Evolutionary conservation across 2,888 invertebrate species (phyloP).

Genomic region (Lysandra coridon): DNA sequence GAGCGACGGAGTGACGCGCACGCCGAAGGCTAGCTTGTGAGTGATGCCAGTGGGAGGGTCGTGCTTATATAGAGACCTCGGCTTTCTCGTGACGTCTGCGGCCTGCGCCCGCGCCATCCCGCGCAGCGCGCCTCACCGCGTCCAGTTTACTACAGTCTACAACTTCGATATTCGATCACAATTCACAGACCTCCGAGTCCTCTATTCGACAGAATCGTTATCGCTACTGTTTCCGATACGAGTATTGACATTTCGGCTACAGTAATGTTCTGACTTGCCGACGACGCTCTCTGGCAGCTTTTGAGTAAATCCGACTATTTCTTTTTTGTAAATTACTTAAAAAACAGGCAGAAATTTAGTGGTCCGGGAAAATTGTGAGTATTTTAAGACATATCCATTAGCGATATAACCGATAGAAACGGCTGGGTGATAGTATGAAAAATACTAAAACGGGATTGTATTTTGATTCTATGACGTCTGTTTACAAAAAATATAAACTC

Average conservation of each 20-base stretch:
- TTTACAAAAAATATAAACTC: background rate
- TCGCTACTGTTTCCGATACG: slow-evolving; percentile 10
- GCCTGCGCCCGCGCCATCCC: background rate
- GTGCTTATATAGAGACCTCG: slow-evolving; percentile 74
- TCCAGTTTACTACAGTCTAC: slow-evolving; percentile 26
- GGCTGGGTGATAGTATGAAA: background rate
- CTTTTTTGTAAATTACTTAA: background rate
- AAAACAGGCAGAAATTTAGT: background rate
- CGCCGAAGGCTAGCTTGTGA: slow-evolving; percentile 66
- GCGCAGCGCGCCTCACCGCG: background rate
- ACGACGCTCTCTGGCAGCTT: background rate
- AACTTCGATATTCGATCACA: slow-evolving; percentile 25
- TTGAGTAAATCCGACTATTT: background rate
- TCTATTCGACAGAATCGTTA: background rate
- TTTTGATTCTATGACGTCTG: background rate
- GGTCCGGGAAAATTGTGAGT: background rate
- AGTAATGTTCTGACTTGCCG: background rate
- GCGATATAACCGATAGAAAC: background rate
- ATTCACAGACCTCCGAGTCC: slow-evolving; percentile 19
- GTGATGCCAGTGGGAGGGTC: slow-evolving; percentile 69
- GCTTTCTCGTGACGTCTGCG: slow-evolving; percentile 67
- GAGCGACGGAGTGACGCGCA: slow-evolving; percentile 54
- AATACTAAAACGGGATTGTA: background rate
- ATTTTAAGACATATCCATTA: background rate
- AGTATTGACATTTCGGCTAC: background rate